Evolutionary conservation across 2,888 invertebrate species (phyloP), one percentile per base, ranked within the genome.

Genomic region (Orthosia gothica): DNA sequence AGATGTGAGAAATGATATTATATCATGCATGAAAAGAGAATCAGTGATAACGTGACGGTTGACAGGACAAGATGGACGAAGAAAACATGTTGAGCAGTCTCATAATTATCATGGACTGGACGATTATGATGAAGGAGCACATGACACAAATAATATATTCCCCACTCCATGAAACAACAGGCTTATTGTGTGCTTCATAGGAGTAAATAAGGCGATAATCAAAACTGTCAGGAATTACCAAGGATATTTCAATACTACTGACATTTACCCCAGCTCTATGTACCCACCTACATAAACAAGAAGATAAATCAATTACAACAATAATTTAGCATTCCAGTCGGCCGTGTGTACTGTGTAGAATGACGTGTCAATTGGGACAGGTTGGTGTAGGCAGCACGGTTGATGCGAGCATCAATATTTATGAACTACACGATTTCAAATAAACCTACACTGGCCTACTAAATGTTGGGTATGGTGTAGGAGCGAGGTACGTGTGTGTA

Each of bases 381-480:
- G 67, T 74, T 79, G 73, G 74, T 82, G 85, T 82, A 73, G 82
- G 76, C 63, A 69, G 79, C 13, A 45, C 54, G 20, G 68, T 70
- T 74, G 81, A 81, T 74, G 74, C 70, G n/a, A 54, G n/a, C 87
- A 86, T 86, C 79, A 73, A 86, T 86, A 86, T 87, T 83, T 71
- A 86, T 87, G 87, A 83, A 65, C 61, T 50, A 45, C 49, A 13
- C 81, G 67, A 75, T 81, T 83, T 70, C 67, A 70, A 87, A 71
- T 72, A 76, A 82, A 65, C 82, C 83, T 76, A 83, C 87, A 76
- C 73, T 69, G 76, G 58, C 79, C 75, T 83, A 87, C 76, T 76
- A 76, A 82, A 76, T 23, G 23, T 49, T 76, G 63, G n/a, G 11
- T 74, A 59, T 40, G 49, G 13, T 74, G 59, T 62, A 66, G 59